Conservation (phyloP, 2,113 vertebrate species). For the Solea solea region DNA sequence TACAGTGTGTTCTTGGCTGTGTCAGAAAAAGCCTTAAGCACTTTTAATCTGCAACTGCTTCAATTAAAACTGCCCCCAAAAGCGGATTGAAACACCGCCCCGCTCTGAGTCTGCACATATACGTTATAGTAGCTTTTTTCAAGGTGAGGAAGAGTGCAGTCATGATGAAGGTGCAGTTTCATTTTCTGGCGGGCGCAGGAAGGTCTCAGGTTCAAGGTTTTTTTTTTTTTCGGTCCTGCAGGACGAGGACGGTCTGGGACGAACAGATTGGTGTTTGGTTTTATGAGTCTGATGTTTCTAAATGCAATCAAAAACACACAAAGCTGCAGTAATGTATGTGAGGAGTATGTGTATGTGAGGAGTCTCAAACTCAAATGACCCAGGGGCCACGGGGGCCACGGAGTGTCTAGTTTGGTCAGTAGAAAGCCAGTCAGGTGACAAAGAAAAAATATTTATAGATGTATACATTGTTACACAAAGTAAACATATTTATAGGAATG, state of each 20-base stretch:
- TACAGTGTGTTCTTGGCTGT: constrained; percentile 30
- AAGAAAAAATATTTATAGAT: too few relatives aligned
- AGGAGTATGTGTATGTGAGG: too few relatives aligned
- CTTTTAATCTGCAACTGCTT: constrained; percentile 44
- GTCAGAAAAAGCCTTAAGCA: constrained; percentile 37
- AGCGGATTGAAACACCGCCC: not conserved
- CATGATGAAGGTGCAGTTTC: constrained; percentile 38
- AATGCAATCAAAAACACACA: too few relatives aligned
- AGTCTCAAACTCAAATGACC: too few relatives aligned
- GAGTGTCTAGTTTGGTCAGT: too few relatives aligned
- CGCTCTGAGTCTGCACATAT: not conserved
- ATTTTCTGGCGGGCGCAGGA: constrained; percentile 51
- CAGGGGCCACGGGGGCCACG: too few relatives aligned
- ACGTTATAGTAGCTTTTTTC: not conserved
- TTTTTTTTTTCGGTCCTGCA: too few relatives aligned
- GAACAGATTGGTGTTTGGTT: constrained; percentile 25
- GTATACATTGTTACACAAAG: too few relatives aligned
- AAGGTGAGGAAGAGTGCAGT: constrained; percentile 29
- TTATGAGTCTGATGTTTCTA: constrained; percentile 2
- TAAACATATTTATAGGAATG: too few relatives aligned
- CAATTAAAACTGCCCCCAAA: constrained; percentile 31
- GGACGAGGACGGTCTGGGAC: not conserved
- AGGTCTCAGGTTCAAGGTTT: constrained; percentile 26
- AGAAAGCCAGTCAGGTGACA: too few relatives aligned
- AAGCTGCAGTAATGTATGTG: too few relatives aligned